These are phyloP conservation scores for Poecile montanus DNA, from an alignment of 2,797 vertebrate genomes.

Conservation along the genomic window DNA sequence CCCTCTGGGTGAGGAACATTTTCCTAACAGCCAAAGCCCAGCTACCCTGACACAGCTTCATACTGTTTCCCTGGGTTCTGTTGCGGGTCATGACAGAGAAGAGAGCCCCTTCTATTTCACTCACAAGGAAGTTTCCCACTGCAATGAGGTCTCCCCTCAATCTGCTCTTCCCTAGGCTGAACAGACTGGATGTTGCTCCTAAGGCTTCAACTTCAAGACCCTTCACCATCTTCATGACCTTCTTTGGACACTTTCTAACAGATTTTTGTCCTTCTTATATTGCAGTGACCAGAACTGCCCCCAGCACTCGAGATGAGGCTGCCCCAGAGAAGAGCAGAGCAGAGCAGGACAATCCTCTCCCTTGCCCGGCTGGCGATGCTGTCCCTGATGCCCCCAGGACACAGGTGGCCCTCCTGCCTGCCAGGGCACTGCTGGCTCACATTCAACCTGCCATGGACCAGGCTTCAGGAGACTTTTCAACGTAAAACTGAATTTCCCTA, in stretches of 20 bases:
- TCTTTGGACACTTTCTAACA: too few relatives aligned
- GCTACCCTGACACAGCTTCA: neutral
- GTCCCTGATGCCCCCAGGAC: neutral
- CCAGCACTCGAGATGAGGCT: fast-evolving
- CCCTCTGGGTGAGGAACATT: fast-evolving
- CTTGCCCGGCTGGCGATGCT: fast-evolving
- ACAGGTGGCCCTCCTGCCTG: fast-evolving
- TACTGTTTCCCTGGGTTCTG: neutral
- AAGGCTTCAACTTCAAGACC: neutral
- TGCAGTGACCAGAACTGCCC: fast-evolving
- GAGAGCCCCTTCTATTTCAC: neutral
- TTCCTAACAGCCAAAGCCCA: neutral
- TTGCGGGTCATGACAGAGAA: neutral
- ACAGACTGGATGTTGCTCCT: fast-evolving
- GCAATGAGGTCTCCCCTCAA: too few relatives aligned
- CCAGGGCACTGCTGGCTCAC: neutral
- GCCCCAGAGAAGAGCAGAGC: neutral
- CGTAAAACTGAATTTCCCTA: neutral
- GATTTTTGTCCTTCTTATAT: too few relatives aligned
- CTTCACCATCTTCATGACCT: neutral
- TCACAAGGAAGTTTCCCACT: fast-evolving
- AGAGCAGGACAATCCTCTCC: neutral
- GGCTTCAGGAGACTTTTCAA: neutral
- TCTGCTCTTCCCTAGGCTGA: neutral
- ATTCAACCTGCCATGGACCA: fast-evolving